These are phyloP conservation scores for Todus mexicanus DNA, from an alignment of 2,797 vertebrate genomes.

Conservation along the genomic window DNA sequence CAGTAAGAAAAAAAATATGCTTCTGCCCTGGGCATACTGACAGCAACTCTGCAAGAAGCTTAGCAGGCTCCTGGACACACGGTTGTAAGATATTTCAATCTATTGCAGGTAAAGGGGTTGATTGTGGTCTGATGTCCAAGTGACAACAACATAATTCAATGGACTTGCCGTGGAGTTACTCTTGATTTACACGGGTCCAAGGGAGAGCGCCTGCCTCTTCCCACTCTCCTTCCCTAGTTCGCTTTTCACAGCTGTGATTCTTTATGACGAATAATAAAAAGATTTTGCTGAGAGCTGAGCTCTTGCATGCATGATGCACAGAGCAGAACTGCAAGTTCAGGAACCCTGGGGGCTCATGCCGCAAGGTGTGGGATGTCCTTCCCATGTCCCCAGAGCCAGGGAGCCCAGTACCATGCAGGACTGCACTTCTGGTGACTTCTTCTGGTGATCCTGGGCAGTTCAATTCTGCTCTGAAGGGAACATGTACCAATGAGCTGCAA, in stretches of 20 bases:
- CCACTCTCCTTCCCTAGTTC: neutral
- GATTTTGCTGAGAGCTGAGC: neutral
- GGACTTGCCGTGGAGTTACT: neutral
- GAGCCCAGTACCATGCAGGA: neutral
- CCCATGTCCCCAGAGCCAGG: neutral
- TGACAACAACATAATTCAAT: neutral
- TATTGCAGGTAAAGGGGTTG: neutral
- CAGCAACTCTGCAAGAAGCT: slow-evolving; percentile 5
- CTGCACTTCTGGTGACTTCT: neutral
- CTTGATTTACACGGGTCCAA: neutral
- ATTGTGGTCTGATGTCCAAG: neutral
- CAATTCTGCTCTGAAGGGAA: neutral
- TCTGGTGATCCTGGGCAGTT: neutral
- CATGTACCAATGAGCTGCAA: neutral
- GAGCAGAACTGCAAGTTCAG: neutral
- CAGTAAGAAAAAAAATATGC: slow-evolving; percentile 30
- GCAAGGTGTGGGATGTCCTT: neutral
- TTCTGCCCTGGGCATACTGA: slow-evolving; percentile 19
- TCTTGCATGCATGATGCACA: neutral
- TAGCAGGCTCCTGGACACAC: neutral
- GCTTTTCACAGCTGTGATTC: slow-evolving; percentile 19
- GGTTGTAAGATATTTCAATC: neutral
- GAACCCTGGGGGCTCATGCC: neutral
- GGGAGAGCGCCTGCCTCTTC: neutral
- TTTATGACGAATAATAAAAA: slow-evolving; percentile 25